Evolutionary conservation across 2,797 vertebrate genomes (phyloP).

Genomic region (Acropternis orthonyx): DNA sequence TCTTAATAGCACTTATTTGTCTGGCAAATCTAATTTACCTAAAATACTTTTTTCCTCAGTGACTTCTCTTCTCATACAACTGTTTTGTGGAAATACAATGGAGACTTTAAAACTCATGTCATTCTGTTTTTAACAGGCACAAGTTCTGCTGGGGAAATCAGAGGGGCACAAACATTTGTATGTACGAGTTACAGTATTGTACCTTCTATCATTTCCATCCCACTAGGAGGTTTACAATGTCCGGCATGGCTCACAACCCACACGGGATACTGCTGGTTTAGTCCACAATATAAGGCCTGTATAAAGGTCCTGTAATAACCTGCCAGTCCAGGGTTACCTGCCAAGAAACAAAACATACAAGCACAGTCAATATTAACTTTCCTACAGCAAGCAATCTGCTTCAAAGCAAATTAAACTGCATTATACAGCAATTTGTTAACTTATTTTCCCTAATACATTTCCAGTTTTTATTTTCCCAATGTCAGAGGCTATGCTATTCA

Average conservation of each 20-base stretch:
- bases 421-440: not conserved
- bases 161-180: not conserved
- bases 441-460: not conserved
- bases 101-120: not conserved
- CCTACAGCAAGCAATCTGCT: not conserved
- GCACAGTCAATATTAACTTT: not conserved
- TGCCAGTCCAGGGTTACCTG: conserved; percentile 93
- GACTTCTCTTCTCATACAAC: not conserved
- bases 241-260: conserved; percentile 94
- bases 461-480: not conserved
- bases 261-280: conserved; percentile 82
- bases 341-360: conserved; percentile 47
- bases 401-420: not conserved
- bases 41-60: not conserved
- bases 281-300: conserved; percentile 80
- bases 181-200: not conserved
- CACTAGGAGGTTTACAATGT: conserved; percentile 82
- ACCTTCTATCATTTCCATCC: conserved; percentile 90
- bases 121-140: not conserved
- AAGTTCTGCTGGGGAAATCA: not conserved
- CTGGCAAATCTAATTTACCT: not conserved
- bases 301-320: conserved; percentile 90
- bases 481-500: not conserved
- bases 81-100: not conserved
- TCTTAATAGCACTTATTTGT: not conserved